A percentile compares a stretch with the other conserved stretches of the same genome.
phyloP scores from a whole-genome alignment of 2,888 invertebrate genomes.

The Digitonthophagus gazella region DNA sequence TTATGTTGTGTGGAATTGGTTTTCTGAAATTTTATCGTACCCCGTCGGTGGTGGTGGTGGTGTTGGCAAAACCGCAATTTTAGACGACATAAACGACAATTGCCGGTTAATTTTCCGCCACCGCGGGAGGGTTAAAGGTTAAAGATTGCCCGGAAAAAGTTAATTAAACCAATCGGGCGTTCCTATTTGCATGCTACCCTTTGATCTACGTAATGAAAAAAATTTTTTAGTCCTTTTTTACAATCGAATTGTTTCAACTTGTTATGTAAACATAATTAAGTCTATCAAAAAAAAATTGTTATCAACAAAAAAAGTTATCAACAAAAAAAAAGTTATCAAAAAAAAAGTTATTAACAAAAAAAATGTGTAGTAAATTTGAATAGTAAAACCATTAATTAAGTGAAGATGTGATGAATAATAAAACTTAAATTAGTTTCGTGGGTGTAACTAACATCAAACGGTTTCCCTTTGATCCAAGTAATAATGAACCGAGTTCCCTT shows the following conservation, averaged over 20 bases:
- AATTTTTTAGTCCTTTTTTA: neutral
- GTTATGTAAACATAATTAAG: too few relatives aligned
- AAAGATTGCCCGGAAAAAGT: conserved; percentile 22
- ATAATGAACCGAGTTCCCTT: neutral
- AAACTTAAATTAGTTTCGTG: neutral
- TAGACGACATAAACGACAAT: neutral
- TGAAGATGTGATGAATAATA: neutral
- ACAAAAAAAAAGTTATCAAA: neutral
- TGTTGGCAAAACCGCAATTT: neutral
- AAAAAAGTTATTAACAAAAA: neutral
- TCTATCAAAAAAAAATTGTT: too few relatives aligned
- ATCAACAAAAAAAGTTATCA: neutral
- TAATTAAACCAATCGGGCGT: conserved; percentile 22
- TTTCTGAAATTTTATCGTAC: conserved; percentile 41
- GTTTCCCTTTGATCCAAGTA: neutral
- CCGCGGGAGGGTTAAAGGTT: conserved; percentile 15
- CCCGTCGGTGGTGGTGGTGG: neutral
- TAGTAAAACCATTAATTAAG: neutral
- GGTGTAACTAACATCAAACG: neutral
- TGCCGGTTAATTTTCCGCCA: neutral
- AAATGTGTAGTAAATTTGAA: neutral
- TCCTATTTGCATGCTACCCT: neutral
- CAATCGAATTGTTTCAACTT: neutral
- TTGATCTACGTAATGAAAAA: conserved; percentile 16
- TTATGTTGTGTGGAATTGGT: conserved; percentile 51